Conservation (phyloP, 2,888 invertebrate genomes). For the Habroteleia sp. region DNA sequence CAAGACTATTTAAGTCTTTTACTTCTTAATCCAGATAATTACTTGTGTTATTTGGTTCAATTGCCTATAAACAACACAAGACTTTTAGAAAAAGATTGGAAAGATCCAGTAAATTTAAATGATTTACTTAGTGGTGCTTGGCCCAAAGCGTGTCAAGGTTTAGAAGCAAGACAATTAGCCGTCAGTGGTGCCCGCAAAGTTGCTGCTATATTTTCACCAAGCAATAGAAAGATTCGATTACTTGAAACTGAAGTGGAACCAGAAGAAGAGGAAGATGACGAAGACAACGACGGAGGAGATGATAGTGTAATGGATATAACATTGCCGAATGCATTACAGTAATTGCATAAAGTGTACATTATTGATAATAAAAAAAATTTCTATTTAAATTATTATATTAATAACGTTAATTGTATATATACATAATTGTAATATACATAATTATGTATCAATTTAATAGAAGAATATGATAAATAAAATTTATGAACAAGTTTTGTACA, state of each 20-base stretch:
- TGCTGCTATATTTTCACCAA: slow-evolving; percentile 91
- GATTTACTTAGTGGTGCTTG: slow-evolving; percentile 72
- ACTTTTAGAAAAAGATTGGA: slow-evolving; percentile 62
- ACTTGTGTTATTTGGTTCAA: slow-evolving; percentile 74
- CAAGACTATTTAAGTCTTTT: slow-evolving; percentile 87
- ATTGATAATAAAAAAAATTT: too few relatives aligned
- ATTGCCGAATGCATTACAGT: slow-evolving; percentile 55
- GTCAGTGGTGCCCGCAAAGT: slow-evolving; percentile 93
- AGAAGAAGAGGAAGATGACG: slow-evolving; percentile 90
- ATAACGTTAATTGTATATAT: too few relatives aligned
- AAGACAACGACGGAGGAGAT: slow-evolving; percentile 70
- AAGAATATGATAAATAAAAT: too few relatives aligned
- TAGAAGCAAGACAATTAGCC: slow-evolving; percentile 84
- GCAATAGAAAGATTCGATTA: slow-evolving; percentile 89
- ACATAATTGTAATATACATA: too few relatives aligned
- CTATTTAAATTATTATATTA: too few relatives aligned
- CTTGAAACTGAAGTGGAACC: slow-evolving; percentile 97
- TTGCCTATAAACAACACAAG: slow-evolving; percentile 69
- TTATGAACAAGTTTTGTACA: too few relatives aligned
- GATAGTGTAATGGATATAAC: slow-evolving; percentile 72
- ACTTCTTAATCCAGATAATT: slow-evolving; percentile 72
- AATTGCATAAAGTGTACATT: too few relatives aligned
- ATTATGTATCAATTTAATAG: too few relatives aligned
- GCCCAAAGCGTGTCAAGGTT: slow-evolving; percentile 76
- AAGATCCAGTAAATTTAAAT: slow-evolving; percentile 68